These are phyloP conservation scores for Eolophus roseicapilla DNA, from an alignment of 2,113 vertebrate species.

Conservation along the genomic window DNA sequence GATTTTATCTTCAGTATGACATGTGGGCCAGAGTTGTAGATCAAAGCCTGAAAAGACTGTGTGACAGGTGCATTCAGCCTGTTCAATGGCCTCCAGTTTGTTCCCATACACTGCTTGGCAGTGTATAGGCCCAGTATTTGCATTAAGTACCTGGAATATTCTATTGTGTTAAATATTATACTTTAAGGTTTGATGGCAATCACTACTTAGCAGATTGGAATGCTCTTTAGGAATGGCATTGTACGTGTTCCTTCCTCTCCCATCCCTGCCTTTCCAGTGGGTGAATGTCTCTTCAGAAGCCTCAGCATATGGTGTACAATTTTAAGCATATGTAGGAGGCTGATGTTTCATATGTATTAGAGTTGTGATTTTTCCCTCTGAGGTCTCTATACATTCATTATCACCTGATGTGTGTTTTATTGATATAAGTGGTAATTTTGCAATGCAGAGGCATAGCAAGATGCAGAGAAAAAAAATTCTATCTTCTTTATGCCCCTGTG, in stretches of 20 bases:
- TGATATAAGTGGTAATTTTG: constrained; percentile 23
- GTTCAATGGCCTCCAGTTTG: neutral
- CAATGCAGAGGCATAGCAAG: neutral
- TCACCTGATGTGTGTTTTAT: constrained; percentile 31
- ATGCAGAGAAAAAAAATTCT: neutral
- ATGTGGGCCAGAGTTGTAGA: neutral
- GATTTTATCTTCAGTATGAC: neutral
- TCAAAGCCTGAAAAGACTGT: neutral
- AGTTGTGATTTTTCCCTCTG: constrained; percentile 21
- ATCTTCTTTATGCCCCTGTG: neutral
- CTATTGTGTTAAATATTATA: neutral
- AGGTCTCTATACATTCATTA: constrained; percentile 9
- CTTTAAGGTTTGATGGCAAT: neutral
- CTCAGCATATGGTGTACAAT: neutral
- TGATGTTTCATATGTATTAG: neutral
- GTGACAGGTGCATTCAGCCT: neutral
- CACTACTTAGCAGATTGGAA: neutral
- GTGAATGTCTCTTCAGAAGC: neutral
- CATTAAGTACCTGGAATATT: neutral
- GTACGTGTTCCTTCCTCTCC: neutral
- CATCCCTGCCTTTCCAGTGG: neutral
- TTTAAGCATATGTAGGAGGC: constrained; percentile 19
- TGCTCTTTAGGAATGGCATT: neutral
- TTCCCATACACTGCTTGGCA: neutral
- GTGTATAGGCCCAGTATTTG: neutral